Percentiles rank a stretch among this genome's conserved stretches.
phyloP scores from a whole-genome alignment of 1,140 invertebrate genomes.

The Samia ricini region DNA sequence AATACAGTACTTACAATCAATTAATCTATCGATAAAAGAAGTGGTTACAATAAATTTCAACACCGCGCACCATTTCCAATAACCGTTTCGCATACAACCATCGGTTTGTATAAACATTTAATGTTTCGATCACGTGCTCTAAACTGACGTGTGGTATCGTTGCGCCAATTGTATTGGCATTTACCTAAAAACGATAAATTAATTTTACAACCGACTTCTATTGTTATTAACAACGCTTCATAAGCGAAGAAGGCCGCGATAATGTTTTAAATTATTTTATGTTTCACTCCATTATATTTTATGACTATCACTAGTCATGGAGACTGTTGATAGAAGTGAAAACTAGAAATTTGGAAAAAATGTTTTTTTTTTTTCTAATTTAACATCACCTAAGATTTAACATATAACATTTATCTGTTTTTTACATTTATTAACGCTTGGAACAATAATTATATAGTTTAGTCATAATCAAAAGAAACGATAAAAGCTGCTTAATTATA shows the following conservation, averaged over 20 bases:
- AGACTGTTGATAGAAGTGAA: no score
- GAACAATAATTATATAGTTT: no score
- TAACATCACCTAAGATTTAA: no score
- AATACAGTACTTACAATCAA: neutral
- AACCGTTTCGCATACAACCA: neutral
- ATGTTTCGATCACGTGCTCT: neutral
- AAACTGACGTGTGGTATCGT: neutral
- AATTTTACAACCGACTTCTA: conserved; percentile 23
- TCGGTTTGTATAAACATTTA: neutral
- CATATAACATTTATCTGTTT: no score
- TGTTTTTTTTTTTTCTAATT: no score
- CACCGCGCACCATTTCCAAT: neutral
- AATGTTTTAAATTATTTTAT: neutral
- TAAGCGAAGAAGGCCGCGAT: neutral
- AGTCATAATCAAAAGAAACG: no score
- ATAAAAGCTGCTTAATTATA: no score
- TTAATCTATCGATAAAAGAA: neutral
- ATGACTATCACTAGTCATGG: no score
- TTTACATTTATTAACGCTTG: no score
- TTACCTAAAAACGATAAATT: conserved; percentile 14
- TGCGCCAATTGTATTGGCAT: neutral
- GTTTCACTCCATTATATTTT: neutral
- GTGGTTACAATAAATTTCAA: neutral
- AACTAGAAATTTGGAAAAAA: no score
- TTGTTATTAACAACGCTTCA: conserved; percentile 12